Evolutionary conservation across 2,797 vertebrate genomes (phyloP).

Genomic region (Nannoperca australis): DNA sequence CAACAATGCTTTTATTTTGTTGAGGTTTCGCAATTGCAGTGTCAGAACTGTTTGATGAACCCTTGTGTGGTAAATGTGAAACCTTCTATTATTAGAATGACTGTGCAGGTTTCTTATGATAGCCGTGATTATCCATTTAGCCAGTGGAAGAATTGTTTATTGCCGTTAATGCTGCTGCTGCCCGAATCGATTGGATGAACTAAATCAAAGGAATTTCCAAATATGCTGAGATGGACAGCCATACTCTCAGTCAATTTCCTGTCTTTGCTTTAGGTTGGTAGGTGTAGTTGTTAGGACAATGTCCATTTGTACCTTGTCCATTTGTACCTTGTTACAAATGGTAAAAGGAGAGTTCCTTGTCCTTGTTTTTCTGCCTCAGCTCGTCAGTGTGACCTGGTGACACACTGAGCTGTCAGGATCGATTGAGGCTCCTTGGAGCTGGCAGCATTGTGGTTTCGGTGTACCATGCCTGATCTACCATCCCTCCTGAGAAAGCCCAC

Average conservation of each 20-base stretch:
- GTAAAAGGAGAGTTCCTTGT: constrained; percentile 8
- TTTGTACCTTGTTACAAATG: neutral
- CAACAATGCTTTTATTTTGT: neutral
- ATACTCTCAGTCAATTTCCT: neutral
- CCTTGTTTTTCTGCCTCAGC: constrained; percentile 41
- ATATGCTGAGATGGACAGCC: constrained; percentile 1
- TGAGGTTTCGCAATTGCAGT: neutral
- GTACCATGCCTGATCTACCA: constrained; percentile 53
- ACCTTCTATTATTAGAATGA: neutral
- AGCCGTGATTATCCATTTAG: neutral
- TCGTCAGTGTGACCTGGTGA: constrained; percentile 73
- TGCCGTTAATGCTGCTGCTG: neutral
- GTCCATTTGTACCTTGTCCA: too few species aligned
- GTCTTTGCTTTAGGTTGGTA: neutral
- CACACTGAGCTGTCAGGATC: constrained; percentile 80
- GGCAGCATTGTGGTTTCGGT: constrained; percentile 59
- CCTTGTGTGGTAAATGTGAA: neutral
- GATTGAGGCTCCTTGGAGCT: constrained; percentile 71
- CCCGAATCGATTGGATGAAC: neutral
- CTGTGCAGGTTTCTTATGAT: neutral
- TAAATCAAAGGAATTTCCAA: constrained; percentile 13
- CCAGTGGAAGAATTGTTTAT: neutral
- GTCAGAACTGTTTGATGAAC: neutral
- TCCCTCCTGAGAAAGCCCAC: constrained; percentile 31
- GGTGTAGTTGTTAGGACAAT: neutral